A percentile compares a stretch with the other conserved stretches of the same genome.
Evolutionary conservation across 1,140 invertebrate species (phyloP).

Genomic region (Spodoptera frugiperda): DNA sequence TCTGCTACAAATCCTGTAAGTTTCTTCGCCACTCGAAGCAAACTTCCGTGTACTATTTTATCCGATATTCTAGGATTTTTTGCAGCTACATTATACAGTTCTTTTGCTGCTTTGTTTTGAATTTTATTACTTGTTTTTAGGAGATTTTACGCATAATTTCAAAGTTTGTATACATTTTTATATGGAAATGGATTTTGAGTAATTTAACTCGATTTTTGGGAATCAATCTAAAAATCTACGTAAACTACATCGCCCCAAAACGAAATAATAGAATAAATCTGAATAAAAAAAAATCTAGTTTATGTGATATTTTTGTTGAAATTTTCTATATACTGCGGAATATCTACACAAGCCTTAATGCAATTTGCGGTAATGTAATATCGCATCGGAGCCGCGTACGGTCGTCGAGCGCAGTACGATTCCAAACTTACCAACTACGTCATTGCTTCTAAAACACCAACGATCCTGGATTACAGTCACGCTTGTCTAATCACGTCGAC

Average conservation of each 20-base stretch:
- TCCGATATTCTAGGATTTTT: slow-evolving; percentile 28
- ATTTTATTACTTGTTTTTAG: no score
- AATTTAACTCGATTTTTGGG: no score
- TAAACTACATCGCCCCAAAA: no score
- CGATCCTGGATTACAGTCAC: slow-evolving; percentile 44
- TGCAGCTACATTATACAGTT: neutral
- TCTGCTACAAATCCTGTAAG: slow-evolving; percentile 34
- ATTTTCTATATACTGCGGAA: slow-evolving; percentile 65
- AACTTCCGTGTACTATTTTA: slow-evolving; percentile 30
- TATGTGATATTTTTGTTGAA: slow-evolving; percentile 24
- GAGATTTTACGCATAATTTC: no score
- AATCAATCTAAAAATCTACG: no score
- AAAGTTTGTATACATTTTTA: no score
- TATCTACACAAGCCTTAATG: slow-evolving; percentile 76
- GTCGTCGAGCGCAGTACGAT: slow-evolving; percentile 45
- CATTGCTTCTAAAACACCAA: slow-evolving; percentile 42
- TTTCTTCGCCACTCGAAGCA: slow-evolving; percentile 12
- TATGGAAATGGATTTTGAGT: no score
- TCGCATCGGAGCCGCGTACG: slow-evolving; percentile 60
- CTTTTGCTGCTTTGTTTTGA: neutral
- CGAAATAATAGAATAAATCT: no score
- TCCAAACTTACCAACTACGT: slow-evolving; percentile 26
- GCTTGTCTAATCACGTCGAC: slow-evolving; percentile 43
- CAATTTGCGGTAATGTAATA: slow-evolving; percentile 82
- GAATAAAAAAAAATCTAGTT: neutral